Conservation (phyloP, 2,797 vertebrate genomes). For the Propithecus perrieri region DNA sequence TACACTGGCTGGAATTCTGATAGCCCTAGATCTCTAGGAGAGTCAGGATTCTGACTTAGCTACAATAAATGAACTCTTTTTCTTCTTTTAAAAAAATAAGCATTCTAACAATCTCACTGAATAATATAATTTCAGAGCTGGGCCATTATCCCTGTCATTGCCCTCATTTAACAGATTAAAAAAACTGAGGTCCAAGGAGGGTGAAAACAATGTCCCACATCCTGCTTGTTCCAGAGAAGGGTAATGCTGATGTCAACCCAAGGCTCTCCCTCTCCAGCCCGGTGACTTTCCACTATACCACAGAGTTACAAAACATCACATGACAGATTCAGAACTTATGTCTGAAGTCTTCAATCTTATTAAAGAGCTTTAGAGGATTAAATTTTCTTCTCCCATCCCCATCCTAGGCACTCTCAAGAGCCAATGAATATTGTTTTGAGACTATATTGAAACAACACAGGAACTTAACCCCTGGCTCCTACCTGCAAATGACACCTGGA, state of each 20-base stretch:
- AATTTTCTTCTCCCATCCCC: background rate
- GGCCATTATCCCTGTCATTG: background rate
- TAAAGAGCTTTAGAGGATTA: background rate
- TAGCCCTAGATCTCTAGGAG: constrained; percentile 6
- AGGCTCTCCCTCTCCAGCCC: background rate
- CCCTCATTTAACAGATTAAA: background rate
- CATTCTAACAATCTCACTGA: constrained; percentile 40
- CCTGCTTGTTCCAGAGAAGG: background rate
- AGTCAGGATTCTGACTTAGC: constrained; percentile 51
- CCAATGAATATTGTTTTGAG: background rate
- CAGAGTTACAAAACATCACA: background rate
- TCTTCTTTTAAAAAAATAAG: background rate
- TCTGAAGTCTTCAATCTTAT: background rate
- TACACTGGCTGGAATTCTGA: constrained; percentile 36
- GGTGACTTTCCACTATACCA: background rate
- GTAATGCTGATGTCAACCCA: background rate
- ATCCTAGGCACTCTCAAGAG: background rate
- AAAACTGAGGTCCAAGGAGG: background rate
- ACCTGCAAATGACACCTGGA: background rate
- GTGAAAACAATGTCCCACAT: background rate
- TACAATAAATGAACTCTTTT: constrained; percentile 56
- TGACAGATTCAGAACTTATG: background rate
- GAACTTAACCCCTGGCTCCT: background rate
- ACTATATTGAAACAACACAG: background rate
- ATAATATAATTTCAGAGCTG: constrained; percentile 32